Conservation (phyloP, 2,888 invertebrate genomes). For the Epiblema foenella region DNA sequence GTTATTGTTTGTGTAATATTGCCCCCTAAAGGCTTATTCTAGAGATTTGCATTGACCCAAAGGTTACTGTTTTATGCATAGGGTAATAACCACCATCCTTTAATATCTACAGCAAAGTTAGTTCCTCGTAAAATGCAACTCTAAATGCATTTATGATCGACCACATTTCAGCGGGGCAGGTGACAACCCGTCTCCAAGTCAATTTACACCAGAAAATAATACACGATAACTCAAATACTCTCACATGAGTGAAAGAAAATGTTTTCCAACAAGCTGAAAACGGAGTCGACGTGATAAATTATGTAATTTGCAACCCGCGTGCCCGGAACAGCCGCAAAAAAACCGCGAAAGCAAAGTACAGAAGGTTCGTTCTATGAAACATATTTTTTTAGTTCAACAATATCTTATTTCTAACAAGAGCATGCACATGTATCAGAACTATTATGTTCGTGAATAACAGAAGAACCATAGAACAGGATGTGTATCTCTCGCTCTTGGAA, state of each 20-base stretch:
- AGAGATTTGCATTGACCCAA: too few relatives aligned
- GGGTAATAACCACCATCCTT: too few relatives aligned
- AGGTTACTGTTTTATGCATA: too few relatives aligned
- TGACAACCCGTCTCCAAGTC: slow-evolving; percentile 16
- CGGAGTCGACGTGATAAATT: slow-evolving; percentile 45
- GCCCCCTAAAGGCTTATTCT: too few relatives aligned
- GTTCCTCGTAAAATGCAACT: background rate
- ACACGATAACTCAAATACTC: slow-evolving; percentile 41
- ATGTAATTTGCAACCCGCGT: slow-evolving; percentile 46
- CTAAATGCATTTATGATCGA: slow-evolving; percentile 15
- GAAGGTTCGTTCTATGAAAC: background rate
- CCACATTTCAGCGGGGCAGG: background rate
- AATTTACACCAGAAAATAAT: slow-evolving; percentile 34
- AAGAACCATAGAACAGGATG: too few relatives aligned
- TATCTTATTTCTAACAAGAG: background rate
- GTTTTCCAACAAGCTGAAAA: slow-evolving; percentile 40
- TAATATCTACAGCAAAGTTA: background rate
- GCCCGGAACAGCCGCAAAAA: slow-evolving; percentile 41
- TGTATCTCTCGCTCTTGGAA: too few relatives aligned
- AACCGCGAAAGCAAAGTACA: slow-evolving; percentile 31
- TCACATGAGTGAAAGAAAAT: slow-evolving; percentile 39
- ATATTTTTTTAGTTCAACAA: background rate
- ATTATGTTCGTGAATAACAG: too few relatives aligned
- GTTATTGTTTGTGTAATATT: too few relatives aligned
- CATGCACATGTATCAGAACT: background rate